Evolutionary conservation across 2,888 invertebrate genomes (phyloP), one percentile per base, ranked within the genome.

Genomic region (Papilio gigon): DNA sequence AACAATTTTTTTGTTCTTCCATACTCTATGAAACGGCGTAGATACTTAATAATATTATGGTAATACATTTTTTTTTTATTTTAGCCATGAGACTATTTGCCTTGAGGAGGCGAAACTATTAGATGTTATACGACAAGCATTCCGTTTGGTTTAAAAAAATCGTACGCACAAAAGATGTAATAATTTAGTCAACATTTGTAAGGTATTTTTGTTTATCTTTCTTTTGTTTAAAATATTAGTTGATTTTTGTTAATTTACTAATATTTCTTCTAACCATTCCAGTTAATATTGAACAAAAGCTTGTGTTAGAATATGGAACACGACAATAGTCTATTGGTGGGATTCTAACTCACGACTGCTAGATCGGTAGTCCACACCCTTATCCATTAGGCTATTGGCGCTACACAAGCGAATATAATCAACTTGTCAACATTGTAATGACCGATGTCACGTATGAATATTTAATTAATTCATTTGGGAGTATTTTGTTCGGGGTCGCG

Each of bases 401-500:
- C n/a, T n/a, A 33, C 4, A 27, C 12, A 5, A 22, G 22, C 12
- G 12, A 22, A 22, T 12, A 25, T 5, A 12, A 47, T 25, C n/a
- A 50, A 50, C n/a, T 25, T 25, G 5, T 50, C 25, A 12, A 12
- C 1, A 50, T 4, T 25, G 27, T 6, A 4, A 40, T 14, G 20
- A 12, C 8, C 22, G 22, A 14, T 25, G 27, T n/a, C 1, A n/a
- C 14, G 12, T 50, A 50, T 27, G 27, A 50, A 50, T 50, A 50
- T 50, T 27, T 27, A 27, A 50, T 27, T 50, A 27, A 50, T 27
- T 50, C 14, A 50, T 50, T 50, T 50, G 50, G 14, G 25, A 50
- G 14, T 27, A 27, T 50, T 50, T 50, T 14, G 27, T 50, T 50
- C 27, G n/a, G 50, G 6, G 14, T 2, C 14, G 5, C 25, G 50